Evolutionary conservation across 2,888 invertebrate species (phyloP).

Genomic region (Brachylomia viminalis): DNA sequence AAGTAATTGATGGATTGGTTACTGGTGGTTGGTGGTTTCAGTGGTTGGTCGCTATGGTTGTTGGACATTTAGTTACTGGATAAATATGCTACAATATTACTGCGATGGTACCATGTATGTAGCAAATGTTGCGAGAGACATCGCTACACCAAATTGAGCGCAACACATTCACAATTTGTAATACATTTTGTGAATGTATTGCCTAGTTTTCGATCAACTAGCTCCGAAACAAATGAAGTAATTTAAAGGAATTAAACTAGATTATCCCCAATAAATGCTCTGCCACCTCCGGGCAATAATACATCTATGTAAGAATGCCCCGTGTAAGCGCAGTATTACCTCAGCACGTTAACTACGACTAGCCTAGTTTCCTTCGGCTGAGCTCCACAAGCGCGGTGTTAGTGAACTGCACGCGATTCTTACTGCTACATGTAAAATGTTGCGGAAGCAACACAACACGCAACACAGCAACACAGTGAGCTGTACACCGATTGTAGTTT

Average conservation of each 20-base stretch:
- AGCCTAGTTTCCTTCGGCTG: constrained; percentile 37
- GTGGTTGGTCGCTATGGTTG: not conserved
- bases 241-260: not conserved
- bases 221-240: not conserved
- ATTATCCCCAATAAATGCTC: not conserved
- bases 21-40: not conserved
- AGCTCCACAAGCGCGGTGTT: constrained; percentile 13
- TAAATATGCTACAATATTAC: not conserved
- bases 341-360: constrained; percentile 27
- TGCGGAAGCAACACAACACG: no score
- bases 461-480: no score
- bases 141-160: not conserved
- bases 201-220: no score
- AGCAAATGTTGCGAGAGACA: not conserved
- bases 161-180: no score
- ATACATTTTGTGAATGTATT: not conserved
- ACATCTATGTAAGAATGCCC: not conserved
- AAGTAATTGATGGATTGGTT: no score
- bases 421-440: constrained; percentile 56
- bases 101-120: not conserved
- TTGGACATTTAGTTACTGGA: no score
- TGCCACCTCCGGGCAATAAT: not conserved
- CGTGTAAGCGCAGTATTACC: not conserved
- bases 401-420: constrained; percentile 62
- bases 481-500: constrained; percentile 8